Percentiles rank a stretch among this genome's conserved stretches.
These are phyloP conservation scores for Hirtodrosophila confusa DNA, from an alignment of 2,888 invertebrate genomes.

Conservation along the genomic window DNA sequence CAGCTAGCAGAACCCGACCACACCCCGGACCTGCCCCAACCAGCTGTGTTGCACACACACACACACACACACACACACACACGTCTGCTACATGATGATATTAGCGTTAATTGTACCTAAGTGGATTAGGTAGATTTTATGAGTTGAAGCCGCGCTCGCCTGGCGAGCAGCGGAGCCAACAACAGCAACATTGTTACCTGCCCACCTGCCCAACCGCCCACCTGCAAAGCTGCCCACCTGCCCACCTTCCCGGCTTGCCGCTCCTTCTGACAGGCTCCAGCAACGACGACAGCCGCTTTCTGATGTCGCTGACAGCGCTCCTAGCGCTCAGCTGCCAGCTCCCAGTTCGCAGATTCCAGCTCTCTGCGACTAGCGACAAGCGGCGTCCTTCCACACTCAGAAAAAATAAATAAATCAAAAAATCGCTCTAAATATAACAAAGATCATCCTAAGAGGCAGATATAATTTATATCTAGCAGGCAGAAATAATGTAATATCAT, in stretches of 20 bases:
- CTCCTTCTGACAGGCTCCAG: conserved; percentile 43
- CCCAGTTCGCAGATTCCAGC: no score
- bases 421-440: no score
- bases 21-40: not conserved
- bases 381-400: no score
- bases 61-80: conserved; percentile 22
- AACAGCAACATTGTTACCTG: conserved; percentile 36
- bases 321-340: conserved; percentile 3
- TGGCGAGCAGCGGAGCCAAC: conserved; percentile 35
- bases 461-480: no score
- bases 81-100: conserved; percentile 63
- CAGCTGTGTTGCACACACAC: not conserved
- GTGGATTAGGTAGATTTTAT: conserved; percentile 70
- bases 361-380: no score
- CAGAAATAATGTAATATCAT: no score
- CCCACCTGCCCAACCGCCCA: not conserved
- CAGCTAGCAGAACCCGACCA: not conserved
- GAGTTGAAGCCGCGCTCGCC: conserved; percentile 46
- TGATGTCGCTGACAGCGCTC: conserved; percentile 45
- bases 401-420: no score
- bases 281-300: conserved; percentile 33
- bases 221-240: not conserved
- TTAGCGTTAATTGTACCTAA: conserved; percentile 70
- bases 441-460: no score
- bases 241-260: conserved; percentile 20